Conservation (phyloP, 2,113 vertebrate species). For the Hipposideros armiger region DNA sequence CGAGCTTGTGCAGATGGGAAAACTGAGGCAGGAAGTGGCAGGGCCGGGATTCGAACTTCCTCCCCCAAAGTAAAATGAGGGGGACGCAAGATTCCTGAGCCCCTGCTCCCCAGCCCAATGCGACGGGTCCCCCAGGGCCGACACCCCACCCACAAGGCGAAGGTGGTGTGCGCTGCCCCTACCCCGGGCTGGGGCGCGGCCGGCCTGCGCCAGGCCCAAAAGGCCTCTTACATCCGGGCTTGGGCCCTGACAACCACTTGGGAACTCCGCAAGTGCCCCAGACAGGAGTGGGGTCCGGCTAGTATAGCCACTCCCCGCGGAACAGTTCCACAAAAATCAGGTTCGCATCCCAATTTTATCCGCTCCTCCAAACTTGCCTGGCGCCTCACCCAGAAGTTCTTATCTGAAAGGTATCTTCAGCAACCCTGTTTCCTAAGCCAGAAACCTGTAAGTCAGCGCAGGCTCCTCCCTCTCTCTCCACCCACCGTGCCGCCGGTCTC, state of each 20-base stretch:
- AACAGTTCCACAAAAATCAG: not conserved
- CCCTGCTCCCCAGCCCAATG: not conserved
- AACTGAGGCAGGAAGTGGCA: constrained; percentile 62
- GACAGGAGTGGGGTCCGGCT: not conserved
- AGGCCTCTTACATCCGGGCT: not conserved
- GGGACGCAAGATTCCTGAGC: not conserved
- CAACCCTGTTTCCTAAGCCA: not conserved
- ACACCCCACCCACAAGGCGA: not conserved
- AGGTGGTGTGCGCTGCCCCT: not conserved
- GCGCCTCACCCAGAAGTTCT: not conserved
- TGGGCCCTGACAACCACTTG: not conserved
- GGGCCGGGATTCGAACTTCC: not conserved
- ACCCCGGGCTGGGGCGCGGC: too few species aligned
- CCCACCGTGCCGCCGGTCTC: not conserved
- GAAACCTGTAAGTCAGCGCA: not conserved
- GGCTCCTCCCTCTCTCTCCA: not conserved
- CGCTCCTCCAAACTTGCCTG: not conserved
- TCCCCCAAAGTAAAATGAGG: not conserved
- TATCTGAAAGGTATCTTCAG: constrained; percentile 28
- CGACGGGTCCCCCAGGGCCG: not conserved
- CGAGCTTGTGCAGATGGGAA: not conserved
- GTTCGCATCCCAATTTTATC: not conserved
- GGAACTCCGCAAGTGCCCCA: not conserved
- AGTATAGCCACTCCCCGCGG: not conserved
- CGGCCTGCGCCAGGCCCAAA: not conserved